Evolutionary conservation across 2,888 invertebrate species (phyloP), one percentile per base, ranked within the genome.

Genomic region (Caenorhabditis zanzibari): DNA sequence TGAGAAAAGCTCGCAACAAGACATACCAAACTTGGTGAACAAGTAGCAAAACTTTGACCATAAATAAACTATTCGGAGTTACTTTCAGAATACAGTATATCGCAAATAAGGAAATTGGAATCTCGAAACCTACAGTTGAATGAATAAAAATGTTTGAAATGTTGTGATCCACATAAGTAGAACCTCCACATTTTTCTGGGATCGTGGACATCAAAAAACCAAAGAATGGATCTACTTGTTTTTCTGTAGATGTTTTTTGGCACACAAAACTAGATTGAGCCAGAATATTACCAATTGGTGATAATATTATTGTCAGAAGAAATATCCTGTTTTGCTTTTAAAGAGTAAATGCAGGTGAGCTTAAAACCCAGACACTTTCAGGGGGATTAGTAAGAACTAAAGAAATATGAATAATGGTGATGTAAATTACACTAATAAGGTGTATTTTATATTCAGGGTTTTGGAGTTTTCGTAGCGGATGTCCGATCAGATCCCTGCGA

Each of bases 21-120:
- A 10, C 2, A 12, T 63, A 74, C 74, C 74, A 74, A 19, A 74
- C 22, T 56, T 74, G 74, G 64, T 74, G 74, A 10, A 44, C 14
- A 6, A 74, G 24, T 0, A 74, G 44, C 32, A 74, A 24, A 1
- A 74, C 24, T 47, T 58, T 64, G 5, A 74, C 24, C 56, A 47
- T 9, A 3, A 44, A 22, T 22, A 44, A 32, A 9, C n/a, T 54
- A 22, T 64, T 64, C 35, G 74, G 64, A 2, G 74, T 74, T 0
- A 74, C 24, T 28, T 22, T 56, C 3, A 44, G 22, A 22, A 74
- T 66, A 32, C 74, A 74, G 12, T 56, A 64, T 6, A 74, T 16
- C 6, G 74, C 74, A 44, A 74, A 56, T 3, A 74, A 1, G 1
- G 74, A 64, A n/a, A 54, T 56, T 5, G 74, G 64, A 16, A 58